phyloP scores from a whole-genome alignment of 2,888 invertebrate genomes.

The Taphrorychus bicolor region DNA sequence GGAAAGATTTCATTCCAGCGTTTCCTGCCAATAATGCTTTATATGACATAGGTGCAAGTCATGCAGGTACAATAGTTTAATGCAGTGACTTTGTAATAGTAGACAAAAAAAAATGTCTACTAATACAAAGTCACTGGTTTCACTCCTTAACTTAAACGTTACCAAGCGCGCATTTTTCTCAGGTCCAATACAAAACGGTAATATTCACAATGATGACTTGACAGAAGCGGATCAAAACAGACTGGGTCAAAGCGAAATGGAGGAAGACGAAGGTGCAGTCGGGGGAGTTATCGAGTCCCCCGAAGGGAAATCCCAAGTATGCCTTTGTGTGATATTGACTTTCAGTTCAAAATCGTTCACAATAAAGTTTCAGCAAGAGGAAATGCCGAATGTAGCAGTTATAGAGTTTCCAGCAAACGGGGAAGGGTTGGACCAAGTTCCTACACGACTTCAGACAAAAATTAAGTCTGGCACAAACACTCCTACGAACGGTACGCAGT shows the following conservation, averaged over 20 bases:
- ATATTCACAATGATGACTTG: conserved; percentile 71
- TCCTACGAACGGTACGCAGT: conserved; percentile 52
- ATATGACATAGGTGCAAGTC: conserved; percentile 17
- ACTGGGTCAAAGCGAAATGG: conserved; percentile 56
- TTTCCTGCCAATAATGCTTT: conserved; percentile 22
- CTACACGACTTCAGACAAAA: conserved; percentile 64
- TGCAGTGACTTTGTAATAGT: too few species aligned
- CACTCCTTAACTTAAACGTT: too few species aligned
- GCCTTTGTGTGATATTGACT: too few species aligned
- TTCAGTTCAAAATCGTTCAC: neutral
- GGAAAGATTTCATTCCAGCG: conserved; percentile 26
- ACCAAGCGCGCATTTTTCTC: neutral
- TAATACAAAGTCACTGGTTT: too few species aligned
- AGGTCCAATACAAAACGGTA: conserved; percentile 50
- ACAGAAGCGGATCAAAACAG: conserved; percentile 84
- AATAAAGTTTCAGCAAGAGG: conserved; percentile 43
- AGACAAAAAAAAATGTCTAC: too few species aligned
- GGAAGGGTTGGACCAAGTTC: conserved; percentile 69
- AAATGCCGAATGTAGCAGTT: conserved; percentile 43
- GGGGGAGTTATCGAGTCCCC: conserved; percentile 51
- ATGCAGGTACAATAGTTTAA: neutral
- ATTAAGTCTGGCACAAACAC: conserved; percentile 53
- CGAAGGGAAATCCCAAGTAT: conserved; percentile 33
- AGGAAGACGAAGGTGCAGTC: conserved; percentile 56
- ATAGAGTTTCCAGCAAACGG: conserved; percentile 50